These are phyloP conservation scores for Brachypodius melanocephalos DNA, from an alignment of 2,113 vertebrate genomes.

Conservation along the genomic window DNA sequence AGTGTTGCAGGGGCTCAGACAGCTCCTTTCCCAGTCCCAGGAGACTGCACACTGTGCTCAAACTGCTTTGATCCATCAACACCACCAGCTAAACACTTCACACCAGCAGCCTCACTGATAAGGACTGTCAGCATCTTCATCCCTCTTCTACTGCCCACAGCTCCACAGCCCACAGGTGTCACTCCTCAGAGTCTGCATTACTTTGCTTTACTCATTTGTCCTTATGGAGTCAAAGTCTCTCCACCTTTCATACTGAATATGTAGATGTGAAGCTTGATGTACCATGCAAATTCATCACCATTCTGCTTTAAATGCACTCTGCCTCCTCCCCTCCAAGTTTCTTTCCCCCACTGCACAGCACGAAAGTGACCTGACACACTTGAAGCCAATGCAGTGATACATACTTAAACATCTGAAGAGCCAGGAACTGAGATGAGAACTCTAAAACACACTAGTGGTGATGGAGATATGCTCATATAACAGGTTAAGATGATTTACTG, in stretches of 20 bases:
- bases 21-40: neutral
- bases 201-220: neutral
- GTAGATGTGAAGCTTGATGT: neutral
- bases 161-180: neutral
- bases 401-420: neutral
- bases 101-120: neutral
- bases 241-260: neutral
- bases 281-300: neutral
- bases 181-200: no score
- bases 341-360: neutral
- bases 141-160: neutral
- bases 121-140: neutral
- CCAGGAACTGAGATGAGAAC: neutral
- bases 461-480: neutral
- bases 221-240: neutral
- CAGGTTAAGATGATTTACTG: neutral
- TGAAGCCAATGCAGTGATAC: neutral
- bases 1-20: neutral
- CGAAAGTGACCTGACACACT: neutral
- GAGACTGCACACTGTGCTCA: neutral
- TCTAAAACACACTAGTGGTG: neutral
- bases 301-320: neutral
- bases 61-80: neutral
- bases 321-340: neutral
- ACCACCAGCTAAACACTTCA: neutral